These are phyloP conservation scores for Entelurus aequoreus DNA, from an alignment of 2,113 vertebrate genomes.

Conservation along the genomic window DNA sequence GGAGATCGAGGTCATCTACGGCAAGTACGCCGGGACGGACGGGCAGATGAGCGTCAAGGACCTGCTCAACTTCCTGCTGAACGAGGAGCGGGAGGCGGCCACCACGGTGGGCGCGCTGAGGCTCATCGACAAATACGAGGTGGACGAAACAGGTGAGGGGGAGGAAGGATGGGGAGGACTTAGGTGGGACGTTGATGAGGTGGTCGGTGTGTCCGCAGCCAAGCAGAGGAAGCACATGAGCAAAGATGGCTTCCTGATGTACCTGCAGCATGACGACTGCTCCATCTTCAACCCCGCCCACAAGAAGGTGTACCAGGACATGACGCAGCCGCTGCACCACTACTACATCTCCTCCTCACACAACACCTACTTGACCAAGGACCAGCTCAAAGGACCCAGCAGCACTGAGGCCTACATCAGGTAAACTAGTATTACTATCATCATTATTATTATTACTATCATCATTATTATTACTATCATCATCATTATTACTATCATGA, in stretches of 20 bases:
- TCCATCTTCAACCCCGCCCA: constrained; percentile 79
- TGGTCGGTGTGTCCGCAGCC: constrained; percentile 59
- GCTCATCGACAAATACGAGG: constrained; percentile 87
- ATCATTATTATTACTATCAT: no score
- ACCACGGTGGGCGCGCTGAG: constrained; percentile 65
- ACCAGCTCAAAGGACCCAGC: constrained; percentile 91
- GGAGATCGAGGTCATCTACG: constrained; percentile 83
- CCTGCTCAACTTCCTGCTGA: constrained; percentile 76
- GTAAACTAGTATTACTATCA: constrained; percentile 50
- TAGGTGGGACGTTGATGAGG: neutral
- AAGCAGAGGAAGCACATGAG: constrained; percentile 78
- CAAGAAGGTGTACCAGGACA: constrained; percentile 84
- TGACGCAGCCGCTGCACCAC: constrained; percentile 88
- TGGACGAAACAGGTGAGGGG: constrained; percentile 73
- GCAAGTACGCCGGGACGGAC: constrained; percentile 43
- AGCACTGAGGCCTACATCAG: constrained; percentile 95
- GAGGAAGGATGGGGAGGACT: neutral
- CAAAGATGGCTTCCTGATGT: constrained; percentile 93
- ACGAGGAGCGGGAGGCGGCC: constrained; percentile 74
- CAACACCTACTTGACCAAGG: constrained; percentile 93
- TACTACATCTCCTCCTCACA: constrained; percentile 95
- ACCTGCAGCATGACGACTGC: constrained; percentile 79
- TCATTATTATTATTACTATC: no score
- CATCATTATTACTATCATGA: no score
- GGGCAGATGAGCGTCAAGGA: constrained; percentile 75